These are phyloP conservation scores for Guaruba guarouba DNA, from an alignment of 2,113 vertebrate species.

Conservation along the genomic window DNA sequence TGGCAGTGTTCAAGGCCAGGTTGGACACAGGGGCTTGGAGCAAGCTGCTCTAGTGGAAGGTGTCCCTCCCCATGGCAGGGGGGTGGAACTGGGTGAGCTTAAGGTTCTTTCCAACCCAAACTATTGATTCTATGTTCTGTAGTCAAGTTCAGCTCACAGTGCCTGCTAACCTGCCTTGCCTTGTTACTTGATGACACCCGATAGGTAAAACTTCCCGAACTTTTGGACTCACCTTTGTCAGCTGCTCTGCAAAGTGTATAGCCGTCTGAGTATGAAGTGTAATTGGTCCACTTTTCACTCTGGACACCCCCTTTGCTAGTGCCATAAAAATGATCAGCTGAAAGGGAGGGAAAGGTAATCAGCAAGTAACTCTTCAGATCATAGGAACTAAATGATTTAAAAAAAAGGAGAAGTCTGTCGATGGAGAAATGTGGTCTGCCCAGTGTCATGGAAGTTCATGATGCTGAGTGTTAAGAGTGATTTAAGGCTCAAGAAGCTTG, in stretches of 20 bases:
- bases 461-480: background rate
- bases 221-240: conserved; percentile 83
- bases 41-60: fast-evolving
- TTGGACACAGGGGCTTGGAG: background rate
- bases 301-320: conserved; percentile 88
- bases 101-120: background rate
- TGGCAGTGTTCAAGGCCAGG: background rate
- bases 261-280: conserved; percentile 95
- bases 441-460: background rate
- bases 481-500: background rate
- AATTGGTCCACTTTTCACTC: conserved; percentile 88
- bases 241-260: conserved; percentile 90
- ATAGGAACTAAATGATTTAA: background rate
- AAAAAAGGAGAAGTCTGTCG: background rate
- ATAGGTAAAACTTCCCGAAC: background rate
- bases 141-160: background rate
- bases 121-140: background rate
- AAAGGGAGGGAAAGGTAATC: background rate
- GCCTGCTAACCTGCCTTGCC: background rate
- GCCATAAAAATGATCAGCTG: conserved; percentile 98
- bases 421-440: background rate
- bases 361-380: background rate
- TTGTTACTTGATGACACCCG: background rate
- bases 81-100: background rate
- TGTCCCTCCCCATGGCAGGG: background rate